Evolutionary conservation across 2,797 vertebrate genomes (phyloP).

Genomic region (Siniperca scherzeri): DNA sequence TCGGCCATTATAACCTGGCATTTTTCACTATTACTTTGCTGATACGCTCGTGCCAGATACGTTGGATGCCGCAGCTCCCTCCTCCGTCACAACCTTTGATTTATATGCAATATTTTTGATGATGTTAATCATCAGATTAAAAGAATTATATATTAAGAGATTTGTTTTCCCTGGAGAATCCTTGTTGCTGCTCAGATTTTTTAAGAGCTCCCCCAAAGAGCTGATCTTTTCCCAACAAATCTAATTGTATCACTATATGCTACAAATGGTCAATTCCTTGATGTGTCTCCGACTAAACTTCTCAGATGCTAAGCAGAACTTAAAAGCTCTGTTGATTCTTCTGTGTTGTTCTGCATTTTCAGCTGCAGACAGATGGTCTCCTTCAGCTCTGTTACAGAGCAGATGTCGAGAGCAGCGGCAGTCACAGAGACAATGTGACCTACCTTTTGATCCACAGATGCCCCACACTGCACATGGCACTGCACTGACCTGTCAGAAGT

Average conservation of each 20-base stretch:
- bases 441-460: slow-evolving; percentile 74
- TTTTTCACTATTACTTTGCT: background rate
- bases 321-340: slow-evolving; percentile 58
- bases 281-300: slow-evolving; percentile 14
- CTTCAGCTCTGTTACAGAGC: slow-evolving; percentile 67
- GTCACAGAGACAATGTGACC: slow-evolving; percentile 72
- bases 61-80: background rate
- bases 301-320: slow-evolving; percentile 35
- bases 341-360: slow-evolving; percentile 53
- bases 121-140: background rate
- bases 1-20: background rate
- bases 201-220: slow-evolving; percentile 1
- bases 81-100: background rate
- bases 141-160: background rate
- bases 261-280: slow-evolving; percentile 8
- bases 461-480: slow-evolving; percentile 45
- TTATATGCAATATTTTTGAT: background rate
- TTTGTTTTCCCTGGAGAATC: background rate
- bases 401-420: slow-evolving; percentile 71
- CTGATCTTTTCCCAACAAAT: slow-evolving; percentile 10
- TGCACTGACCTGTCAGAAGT: slow-evolving; percentile 64
- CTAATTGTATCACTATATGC: slow-evolving; percentile 9
- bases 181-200: background rate
- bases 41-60: background rate
- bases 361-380: slow-evolving; percentile 72